Conservation (phyloP, 2,113 vertebrate species). For the Grantiella picta region DNA sequence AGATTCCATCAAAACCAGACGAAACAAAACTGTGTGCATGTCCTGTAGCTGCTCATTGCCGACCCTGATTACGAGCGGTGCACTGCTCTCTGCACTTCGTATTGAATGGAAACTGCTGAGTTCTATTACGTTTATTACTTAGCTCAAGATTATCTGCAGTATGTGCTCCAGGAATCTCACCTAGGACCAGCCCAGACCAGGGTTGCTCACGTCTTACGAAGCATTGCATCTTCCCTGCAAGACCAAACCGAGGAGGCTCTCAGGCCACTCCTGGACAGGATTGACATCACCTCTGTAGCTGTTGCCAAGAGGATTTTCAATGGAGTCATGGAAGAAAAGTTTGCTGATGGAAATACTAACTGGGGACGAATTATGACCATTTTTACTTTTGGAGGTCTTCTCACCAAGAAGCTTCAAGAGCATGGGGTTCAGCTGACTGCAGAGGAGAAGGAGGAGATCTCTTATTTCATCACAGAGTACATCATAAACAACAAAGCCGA, state of each 20-base stretch:
- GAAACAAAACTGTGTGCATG: not conserved
- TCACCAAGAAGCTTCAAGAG: conserved; percentile 65
- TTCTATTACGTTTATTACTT: conserved; percentile 56
- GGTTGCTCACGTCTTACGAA: conserved; percentile 51
- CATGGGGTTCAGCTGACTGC: conserved; percentile 7
- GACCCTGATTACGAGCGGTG: not conserved
- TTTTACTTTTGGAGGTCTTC: conserved; percentile 71
- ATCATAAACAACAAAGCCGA: conserved; percentile 58
- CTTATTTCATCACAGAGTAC: conserved; percentile 72
- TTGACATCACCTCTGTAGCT: conserved; percentile 57
- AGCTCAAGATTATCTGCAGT: conserved; percentile 67
- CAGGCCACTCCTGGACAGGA: conserved; percentile 23
- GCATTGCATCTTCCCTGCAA: conserved; percentile 56
- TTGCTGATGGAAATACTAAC: conserved; percentile 73
- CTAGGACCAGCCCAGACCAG: not conserved
- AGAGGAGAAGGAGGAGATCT: conserved; percentile 52
- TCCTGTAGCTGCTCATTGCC: not conserved
- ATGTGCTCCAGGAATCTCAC: conserved; percentile 28
- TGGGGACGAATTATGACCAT: conserved; percentile 77
- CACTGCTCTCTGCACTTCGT: not conserved
- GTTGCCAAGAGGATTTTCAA: conserved; percentile 62
- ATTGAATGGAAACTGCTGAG: conserved; percentile 58
- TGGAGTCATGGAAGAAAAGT: conserved; percentile 70
- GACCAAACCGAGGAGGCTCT: conserved; percentile 58
- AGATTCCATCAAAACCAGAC: conserved; percentile 47